A percentile compares a stretch with the other conserved stretches of the same genome.
These are phyloP conservation scores for Eucidaris tribuloides DNA, from an alignment of 35 echinoderm and acorn worm species.

Conservation along the genomic window DNA sequence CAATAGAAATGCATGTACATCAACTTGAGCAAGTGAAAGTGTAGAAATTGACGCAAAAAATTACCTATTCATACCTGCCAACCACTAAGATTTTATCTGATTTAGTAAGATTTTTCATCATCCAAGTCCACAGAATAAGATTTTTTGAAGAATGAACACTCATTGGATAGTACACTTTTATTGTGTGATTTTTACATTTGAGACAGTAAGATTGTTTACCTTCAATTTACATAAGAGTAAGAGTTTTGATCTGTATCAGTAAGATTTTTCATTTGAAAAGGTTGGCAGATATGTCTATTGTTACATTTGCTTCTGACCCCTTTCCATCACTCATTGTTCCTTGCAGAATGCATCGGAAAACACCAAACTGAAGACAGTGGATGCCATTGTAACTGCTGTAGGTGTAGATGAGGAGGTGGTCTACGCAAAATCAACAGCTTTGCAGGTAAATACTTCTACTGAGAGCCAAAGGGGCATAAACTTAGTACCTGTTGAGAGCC, in stretches of 20 bases:
- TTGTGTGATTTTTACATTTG: not conserved
- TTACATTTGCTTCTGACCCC: not conserved
- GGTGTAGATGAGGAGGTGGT: slow-evolving; percentile 94
- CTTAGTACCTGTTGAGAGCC: too few relatives aligned
- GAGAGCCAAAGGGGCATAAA: too few relatives aligned
- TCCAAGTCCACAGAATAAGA: too few relatives aligned
- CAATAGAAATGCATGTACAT: too few relatives aligned
- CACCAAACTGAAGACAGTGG: slow-evolving; percentile 45
- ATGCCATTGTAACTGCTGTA: slow-evolving; percentile 88
- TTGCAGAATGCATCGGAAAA: slow-evolving; percentile 48
- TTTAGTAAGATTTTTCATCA: too few relatives aligned
- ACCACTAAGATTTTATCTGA: too few relatives aligned
- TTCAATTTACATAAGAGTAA: too few relatives aligned
- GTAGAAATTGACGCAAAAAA: not conserved
- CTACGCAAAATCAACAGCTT: slow-evolving; percentile 94
- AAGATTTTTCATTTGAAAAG: too few relatives aligned
- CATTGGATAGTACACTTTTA: not conserved
- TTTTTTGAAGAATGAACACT: not conserved
- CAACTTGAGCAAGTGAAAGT: not conserved
- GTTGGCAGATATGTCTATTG: not conserved
- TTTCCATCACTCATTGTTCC: not conserved
- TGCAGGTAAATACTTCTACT: slow-evolving; percentile 91
- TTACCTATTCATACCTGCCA: too few relatives aligned
- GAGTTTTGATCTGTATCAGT: too few relatives aligned
- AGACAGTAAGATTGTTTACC: not conserved